Base-by-base conservation (phyloP, 2,888 invertebrate species). In the Teleogryllus oceanicus region DNA sequence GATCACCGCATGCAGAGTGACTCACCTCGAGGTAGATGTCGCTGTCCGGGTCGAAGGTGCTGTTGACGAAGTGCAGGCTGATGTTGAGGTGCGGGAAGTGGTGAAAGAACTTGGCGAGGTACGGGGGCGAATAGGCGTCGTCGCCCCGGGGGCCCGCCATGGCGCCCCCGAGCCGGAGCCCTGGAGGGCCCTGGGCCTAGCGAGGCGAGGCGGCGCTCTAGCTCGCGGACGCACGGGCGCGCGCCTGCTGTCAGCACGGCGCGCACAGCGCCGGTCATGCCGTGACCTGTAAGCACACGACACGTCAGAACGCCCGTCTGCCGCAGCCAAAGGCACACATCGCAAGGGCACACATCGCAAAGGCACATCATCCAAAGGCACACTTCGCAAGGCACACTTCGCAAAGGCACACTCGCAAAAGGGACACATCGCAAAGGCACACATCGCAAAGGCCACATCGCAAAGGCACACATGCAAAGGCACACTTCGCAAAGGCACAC, bases 51-150 rank as follows among this genome's bases (percentile, higher is more conserved):
- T 95, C 93, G 89, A 97, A 97, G 83, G 96, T 96, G 86, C 93
- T 94, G 88, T 97, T 96, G 88, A 96, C 96, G 85, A 92, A 91
- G 87, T 95, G 94, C 85, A 97, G 92, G 85, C 94, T 94, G 86
- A 96, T 94, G 88, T 97, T 96, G 87, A 96, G 91, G 89, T 97
- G 97, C 83, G 97, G 97, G 89, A 97, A 90, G 85, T 92, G 90
- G 88, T 97, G 96, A 88, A 97, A 92, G 88, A 95, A 91, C 88
- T 92, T 92, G 86, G 96, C 95, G 88, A 97, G 91, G 86, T 92
- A 92, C 88, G 95, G 94, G 89, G 94, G 93, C 89, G 92, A 91
- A 89, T 95, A 95, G 21, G 74, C 74, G 51, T 80, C 80, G 13
- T 62, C 62, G n/a, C 62, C 62, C n/a, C 62, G 62, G 16, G 62